Evolutionary conservation across 1,140 invertebrate species (phyloP).

Genomic region (Pinna nobilis): DNA sequence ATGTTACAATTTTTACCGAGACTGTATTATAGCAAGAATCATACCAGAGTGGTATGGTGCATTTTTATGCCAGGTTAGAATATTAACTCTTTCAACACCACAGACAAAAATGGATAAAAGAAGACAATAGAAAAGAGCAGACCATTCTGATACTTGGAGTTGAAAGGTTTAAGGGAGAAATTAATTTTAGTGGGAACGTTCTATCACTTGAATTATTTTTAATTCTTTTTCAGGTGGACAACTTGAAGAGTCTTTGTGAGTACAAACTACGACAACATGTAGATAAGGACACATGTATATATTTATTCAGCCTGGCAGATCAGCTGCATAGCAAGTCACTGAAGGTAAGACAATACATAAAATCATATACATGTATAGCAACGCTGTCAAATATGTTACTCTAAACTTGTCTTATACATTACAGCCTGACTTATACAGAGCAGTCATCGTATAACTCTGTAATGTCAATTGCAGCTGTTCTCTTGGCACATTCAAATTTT

Average conservation of each 20-base stretch:
- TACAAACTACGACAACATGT: conserved; percentile 78
- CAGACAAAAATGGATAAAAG: not conserved
- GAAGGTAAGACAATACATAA: conserved; percentile 74
- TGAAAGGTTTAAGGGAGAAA: too few relatives aligned
- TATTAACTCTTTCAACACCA: not conserved
- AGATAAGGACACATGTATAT: conserved; percentile 81
- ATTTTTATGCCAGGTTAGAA: not conserved
- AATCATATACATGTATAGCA: not conserved
- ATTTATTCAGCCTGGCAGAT: conserved; percentile 81
- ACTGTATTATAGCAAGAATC: too few relatives aligned
- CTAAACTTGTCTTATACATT: not conserved
- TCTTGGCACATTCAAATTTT: too few relatives aligned
- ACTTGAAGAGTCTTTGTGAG: conserved; percentile 80
- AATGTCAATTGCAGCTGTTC: too few relatives aligned
- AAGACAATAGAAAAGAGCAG: not conserved
- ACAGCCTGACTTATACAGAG: not conserved
- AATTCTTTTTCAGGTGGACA: conserved; percentile 76
- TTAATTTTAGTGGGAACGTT: not conserved
- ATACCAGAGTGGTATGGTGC: too few relatives aligned
- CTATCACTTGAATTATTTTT: not conserved
- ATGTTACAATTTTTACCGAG: too few relatives aligned
- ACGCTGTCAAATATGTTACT: not conserved
- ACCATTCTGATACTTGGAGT: too few relatives aligned
- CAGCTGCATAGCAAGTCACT: conserved; percentile 80
- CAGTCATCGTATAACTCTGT: not conserved